These are phyloP conservation scores for Otocyon megalotis DNA, from an alignment of 2,113 vertebrate genomes.

Conservation along the genomic window DNA sequence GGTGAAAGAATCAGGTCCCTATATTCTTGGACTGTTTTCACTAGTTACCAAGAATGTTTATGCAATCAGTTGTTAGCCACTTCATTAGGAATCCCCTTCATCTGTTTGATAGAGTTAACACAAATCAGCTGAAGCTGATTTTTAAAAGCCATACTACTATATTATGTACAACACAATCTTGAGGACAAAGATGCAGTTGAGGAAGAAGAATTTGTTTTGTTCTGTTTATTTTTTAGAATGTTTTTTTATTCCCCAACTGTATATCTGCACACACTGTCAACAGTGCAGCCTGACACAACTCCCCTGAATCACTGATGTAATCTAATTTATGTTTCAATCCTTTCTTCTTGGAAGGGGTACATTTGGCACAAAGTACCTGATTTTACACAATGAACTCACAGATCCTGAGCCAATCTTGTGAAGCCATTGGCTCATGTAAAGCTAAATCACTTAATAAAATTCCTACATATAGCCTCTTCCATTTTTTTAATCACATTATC, in stretches of 20 bases:
- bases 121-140: constrained; percentile 54
- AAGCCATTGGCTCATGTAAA: neutral
- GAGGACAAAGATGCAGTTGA: neutral
- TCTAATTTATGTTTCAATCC: neutral
- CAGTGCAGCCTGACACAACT: neutral
- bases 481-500: constrained; percentile 29
- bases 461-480: neutral
- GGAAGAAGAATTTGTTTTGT: neutral
- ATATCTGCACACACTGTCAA: neutral
- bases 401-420: constrained; percentile 25
- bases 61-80: constrained; percentile 67
- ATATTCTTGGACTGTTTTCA: constrained; percentile 72
- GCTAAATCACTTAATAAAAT: constrained; percentile 13
- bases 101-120: constrained; percentile 32
- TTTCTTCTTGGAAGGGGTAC: constrained; percentile 8
- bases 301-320: neutral
- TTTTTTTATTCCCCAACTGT: neutral
- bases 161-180: constrained; percentile 50
- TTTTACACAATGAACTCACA: constrained; percentile 42
- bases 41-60: constrained; percentile 71
- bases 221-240: neutral
- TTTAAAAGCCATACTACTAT: constrained; percentile 20
- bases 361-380: neutral
- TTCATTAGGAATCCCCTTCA: constrained; percentile 54
- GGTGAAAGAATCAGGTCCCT: constrained; percentile 58